Conservation (phyloP, 2,113 vertebrate genomes). For the Leptodactylus fuscus region DNA sequence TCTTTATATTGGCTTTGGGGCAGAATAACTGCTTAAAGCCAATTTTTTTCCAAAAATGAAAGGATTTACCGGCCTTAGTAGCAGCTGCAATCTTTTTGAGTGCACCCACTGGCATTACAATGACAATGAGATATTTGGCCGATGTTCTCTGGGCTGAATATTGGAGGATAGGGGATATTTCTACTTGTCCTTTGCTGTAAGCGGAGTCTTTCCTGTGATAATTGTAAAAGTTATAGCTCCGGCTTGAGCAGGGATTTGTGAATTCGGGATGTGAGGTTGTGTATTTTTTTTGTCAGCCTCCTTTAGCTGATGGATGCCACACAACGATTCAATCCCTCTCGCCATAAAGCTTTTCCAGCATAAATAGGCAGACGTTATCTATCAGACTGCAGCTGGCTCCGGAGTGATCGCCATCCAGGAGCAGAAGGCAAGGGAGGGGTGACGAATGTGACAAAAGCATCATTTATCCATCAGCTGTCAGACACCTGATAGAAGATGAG, state of each 20-base stretch:
- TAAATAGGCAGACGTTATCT: conserved; percentile 56
- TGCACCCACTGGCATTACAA: neutral
- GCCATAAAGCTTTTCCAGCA: conserved; percentile 49
- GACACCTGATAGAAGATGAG: conserved; percentile 54
- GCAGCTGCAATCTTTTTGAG: neutral
- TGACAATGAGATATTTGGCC: neutral
- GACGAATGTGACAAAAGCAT: conserved; percentile 50
- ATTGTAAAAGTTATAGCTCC: conserved; percentile 19
- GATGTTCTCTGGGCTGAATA: neutral
- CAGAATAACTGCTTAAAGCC: neutral
- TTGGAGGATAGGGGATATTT: neutral
- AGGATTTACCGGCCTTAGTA: neutral
- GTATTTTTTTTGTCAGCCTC: conserved; percentile 21
- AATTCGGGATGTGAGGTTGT: conserved; percentile 18
- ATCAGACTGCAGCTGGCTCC: conserved; percentile 56
- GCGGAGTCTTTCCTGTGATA: neutral
- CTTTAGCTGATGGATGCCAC: conserved; percentile 54
- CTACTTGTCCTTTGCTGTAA: neutral
- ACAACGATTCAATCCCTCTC: conserved; percentile 10
- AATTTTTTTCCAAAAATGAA: neutral
- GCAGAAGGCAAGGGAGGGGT: conserved; percentile 8
- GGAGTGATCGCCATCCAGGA: conserved; percentile 42
- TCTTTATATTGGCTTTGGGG: neutral
- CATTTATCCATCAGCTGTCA: conserved; percentile 59
- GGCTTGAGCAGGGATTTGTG: conserved; percentile 4